Percentiles rank a stretch among this genome's conserved stretches.
phyloP scores from a whole-genome alignment of 2,113 vertebrate species.

The Serilophus lunatus region DNA sequence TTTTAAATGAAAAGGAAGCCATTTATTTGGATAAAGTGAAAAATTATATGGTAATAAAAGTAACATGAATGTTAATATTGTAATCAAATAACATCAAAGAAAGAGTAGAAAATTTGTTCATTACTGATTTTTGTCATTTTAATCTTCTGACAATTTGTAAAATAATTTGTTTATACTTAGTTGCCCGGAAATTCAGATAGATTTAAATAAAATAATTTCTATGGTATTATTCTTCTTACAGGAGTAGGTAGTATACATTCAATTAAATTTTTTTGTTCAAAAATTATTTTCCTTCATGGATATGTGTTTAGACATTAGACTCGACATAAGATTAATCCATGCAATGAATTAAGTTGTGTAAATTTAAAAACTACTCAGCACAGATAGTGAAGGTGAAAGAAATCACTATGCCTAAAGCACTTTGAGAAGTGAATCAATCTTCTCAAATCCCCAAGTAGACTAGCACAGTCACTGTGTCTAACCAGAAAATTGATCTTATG shows the following conservation, averaged over 20 bases:
- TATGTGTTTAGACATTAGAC: neutral
- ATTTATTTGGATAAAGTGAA: neutral
- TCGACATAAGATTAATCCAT: neutral
- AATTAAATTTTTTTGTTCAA: neutral
- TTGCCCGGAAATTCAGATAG: neutral
- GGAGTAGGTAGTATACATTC: neutral
- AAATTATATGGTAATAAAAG: neutral
- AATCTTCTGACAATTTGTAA: neutral
- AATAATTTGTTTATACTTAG: neutral
- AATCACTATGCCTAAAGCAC: conserved; percentile 44
- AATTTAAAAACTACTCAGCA: neutral
- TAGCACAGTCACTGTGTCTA: conserved; percentile 16
- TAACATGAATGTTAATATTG: neutral
- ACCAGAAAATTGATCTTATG: conserved; percentile 34
- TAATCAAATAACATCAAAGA: neutral
- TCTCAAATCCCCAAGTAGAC: conserved; percentile 42
- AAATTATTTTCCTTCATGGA: fast-evolving
- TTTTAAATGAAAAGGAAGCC: neutral
- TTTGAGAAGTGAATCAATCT: conserved; percentile 51
- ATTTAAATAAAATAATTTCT: neutral
- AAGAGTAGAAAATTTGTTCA: neutral
- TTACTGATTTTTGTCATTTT: neutral
- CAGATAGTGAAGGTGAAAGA: neutral
- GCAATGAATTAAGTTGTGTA: neutral
- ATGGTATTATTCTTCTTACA: neutral